phyloP scores from a whole-genome alignment of 2,888 invertebrate species.

The Zaprionus bogoriensis region DNA sequence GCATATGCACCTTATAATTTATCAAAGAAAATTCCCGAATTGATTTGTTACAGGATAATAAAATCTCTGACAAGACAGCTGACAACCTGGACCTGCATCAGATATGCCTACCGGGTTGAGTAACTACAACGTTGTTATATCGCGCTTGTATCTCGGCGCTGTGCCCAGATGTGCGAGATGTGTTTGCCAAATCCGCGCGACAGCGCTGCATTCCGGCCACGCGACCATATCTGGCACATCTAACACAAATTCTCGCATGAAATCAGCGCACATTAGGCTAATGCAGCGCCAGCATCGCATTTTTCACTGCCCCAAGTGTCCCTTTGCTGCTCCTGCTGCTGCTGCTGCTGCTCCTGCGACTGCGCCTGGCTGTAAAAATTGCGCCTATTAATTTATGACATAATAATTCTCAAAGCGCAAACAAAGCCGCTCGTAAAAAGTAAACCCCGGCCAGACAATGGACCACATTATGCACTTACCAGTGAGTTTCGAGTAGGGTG shows the following conservation, averaged over 20 bases:
- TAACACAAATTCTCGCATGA: slow-evolving; percentile 41
- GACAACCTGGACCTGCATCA: neutral
- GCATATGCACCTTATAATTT: neutral
- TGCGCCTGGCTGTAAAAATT: slow-evolving; percentile 56
- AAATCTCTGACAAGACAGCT: neutral
- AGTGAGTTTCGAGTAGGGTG: slow-evolving; percentile 11
- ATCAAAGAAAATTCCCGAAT: neutral
- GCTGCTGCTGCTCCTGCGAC: neutral
- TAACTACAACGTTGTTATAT: neutral
- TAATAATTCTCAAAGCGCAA: slow-evolving; percentile 76
- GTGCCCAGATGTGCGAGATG: no score
- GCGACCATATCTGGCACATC: slow-evolving; percentile 50
- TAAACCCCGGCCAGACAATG: slow-evolving; percentile 63
- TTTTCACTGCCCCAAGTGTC: slow-evolving; percentile 61
- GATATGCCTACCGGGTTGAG: neutral
- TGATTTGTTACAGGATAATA: slow-evolving; percentile 1
- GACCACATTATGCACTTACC: slow-evolving; percentile 59
- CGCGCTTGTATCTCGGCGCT: neutral
- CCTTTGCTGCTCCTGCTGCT: slow-evolving; percentile 30
- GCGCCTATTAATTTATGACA: slow-evolving; percentile 77
- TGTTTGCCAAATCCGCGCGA: no score
- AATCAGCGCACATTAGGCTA: slow-evolving; percentile 56
- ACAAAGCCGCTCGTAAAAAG: slow-evolving; percentile 72
- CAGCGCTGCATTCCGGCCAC: slow-evolving; percentile 8
- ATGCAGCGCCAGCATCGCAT: slow-evolving; percentile 62